phyloP scores from a whole-genome alignment of 1,140 invertebrate genomes.

The Drosophila pandora region DNA sequence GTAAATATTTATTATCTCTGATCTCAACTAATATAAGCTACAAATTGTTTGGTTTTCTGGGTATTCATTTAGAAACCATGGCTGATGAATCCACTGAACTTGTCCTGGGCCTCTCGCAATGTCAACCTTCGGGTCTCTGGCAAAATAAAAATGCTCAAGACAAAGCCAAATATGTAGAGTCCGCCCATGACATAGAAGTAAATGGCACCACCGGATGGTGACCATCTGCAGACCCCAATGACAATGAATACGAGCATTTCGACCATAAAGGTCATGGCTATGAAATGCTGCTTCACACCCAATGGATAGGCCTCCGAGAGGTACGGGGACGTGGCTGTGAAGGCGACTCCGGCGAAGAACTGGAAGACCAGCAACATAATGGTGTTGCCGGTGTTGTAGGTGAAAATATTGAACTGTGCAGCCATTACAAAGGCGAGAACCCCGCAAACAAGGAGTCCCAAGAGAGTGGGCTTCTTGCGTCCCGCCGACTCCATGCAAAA shows the following conservation, averaged over 20 bases:
- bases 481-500: conserved; percentile 47
- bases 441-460: conserved; percentile 45
- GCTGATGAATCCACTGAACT: conserved; percentile 45
- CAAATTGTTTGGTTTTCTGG: not conserved
- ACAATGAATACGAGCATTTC: conserved; percentile 58
- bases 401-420: not conserved
- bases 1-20: conserved; percentile 43
- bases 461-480: conserved; percentile 49
- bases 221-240: not conserved
- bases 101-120: conserved; percentile 54
- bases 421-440: conserved; percentile 43
- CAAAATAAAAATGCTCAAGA: conserved; percentile 38
- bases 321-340: conserved; percentile 45
- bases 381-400: not conserved
- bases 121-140: conserved; percentile 64
- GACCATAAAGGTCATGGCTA: conserved; percentile 47
- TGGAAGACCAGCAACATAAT: conserved; percentile 36
- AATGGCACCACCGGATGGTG: rapidly evolving
- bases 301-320: conserved; percentile 60
- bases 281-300: conserved; percentile 59
- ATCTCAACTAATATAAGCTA: conserved; percentile 4
- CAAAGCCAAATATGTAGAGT: conserved; percentile 29
- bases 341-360: conserved; percentile 55
- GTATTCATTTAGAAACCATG: not conserved
- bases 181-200: conserved; percentile 52